Evolutionary conservation across 30 jellyfish, hydroid and myxozoan genomes (phyloP).

Genomic region (Turritopsis dohrnii): DNA sequence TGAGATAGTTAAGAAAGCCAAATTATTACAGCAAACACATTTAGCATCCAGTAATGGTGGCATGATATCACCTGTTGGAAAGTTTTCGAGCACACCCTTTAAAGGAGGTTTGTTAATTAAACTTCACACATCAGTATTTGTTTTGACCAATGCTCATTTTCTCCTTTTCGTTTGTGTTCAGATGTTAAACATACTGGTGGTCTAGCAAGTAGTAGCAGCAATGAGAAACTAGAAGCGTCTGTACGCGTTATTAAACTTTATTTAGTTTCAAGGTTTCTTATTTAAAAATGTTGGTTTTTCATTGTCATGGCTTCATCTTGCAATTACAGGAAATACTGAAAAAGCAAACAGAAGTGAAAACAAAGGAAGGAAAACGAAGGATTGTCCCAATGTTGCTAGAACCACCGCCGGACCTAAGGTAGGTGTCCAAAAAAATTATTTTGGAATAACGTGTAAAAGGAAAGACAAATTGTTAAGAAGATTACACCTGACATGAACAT

Average conservation of each 20-base stretch:
- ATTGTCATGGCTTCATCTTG: too few species aligned
- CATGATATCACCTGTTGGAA: neutral
- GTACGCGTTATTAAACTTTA: neutral
- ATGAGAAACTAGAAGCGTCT: slow-evolving; percentile 19
- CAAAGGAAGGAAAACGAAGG: slow-evolving; percentile 86
- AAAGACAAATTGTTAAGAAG: too few species aligned
- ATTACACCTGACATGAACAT: neutral
- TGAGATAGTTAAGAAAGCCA: slow-evolving; percentile 46
- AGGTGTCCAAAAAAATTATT: too few species aligned
- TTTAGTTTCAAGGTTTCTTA: neutral
- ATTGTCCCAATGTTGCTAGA: slow-evolving; percentile 87
- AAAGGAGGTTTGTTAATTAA: too few species aligned
- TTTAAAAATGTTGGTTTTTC: too few species aligned
- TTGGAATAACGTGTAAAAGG: too few species aligned
- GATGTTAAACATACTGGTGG: slow-evolving; percentile 34
- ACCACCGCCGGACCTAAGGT: slow-evolving; percentile 68
- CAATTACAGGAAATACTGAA: slow-evolving; percentile 51
- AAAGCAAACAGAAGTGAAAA: slow-evolving; percentile 76
- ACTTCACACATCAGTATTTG: neutral
- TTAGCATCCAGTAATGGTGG: slow-evolving; percentile 35
- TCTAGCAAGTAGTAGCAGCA: slow-evolving; percentile 9
- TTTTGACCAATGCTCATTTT: too few species aligned
- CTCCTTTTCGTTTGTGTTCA: too few species aligned
- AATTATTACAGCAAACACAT: slow-evolving; percentile 41
- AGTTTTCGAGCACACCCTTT: slow-evolving; percentile 8